Evolutionary conservation across 2,888 invertebrate species (phyloP), one percentile per base, ranked within the genome.

Genomic region (Pyrrhia umbra): DNA sequence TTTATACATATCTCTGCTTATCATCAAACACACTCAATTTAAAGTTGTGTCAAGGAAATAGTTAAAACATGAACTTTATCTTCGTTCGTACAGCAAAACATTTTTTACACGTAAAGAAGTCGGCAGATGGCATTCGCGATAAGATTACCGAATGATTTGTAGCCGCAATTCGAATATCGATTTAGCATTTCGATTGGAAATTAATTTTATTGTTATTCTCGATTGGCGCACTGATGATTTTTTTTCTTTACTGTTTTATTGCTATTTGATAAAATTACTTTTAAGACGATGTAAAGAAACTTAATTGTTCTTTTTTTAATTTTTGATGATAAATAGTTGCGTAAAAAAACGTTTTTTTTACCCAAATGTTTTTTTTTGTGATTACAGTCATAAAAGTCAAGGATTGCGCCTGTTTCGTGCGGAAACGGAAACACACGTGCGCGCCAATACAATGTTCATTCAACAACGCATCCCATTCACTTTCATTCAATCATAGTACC

Each of bases 341-440:
- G 0, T 16, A 13, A 23, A 52, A 37, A 51, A 42, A 13, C 34
- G 23, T 46, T 25, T 34, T 47, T 51, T 40, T 40, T 46, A 25
- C 16, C 2, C 2, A 23, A 23, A 23, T 23, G 37, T 34, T 23
- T 69, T 68, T 67, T 66, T 75, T 45, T 43, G 6, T 4, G 45
- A 47, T 25, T n/a, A 51, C 46, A 68, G 52, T 51, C 57, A 67
- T 66, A 64, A 75, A 68, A 54, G 68, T 77, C 65, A 72, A 67
- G 77, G 58, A 68, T 72, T 65, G 23, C 63, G 68, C 57, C 58
- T 70, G 75, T 67, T 57, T 49, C 67, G 50, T 67, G 73, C 79
- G 81, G 81, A 82, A 79, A 69, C 82, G 81, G 82, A 81, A 79
- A 25, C 77, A 65, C 78, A 81, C 81, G 81, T 81, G 81, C 82